A percentile compares a stretch with the other conserved stretches of the same genome.
These are phyloP conservation scores for Apocrypta bakeri DNA, from an alignment of 1,140 invertebrate species.

Conservation along the genomic window DNA sequence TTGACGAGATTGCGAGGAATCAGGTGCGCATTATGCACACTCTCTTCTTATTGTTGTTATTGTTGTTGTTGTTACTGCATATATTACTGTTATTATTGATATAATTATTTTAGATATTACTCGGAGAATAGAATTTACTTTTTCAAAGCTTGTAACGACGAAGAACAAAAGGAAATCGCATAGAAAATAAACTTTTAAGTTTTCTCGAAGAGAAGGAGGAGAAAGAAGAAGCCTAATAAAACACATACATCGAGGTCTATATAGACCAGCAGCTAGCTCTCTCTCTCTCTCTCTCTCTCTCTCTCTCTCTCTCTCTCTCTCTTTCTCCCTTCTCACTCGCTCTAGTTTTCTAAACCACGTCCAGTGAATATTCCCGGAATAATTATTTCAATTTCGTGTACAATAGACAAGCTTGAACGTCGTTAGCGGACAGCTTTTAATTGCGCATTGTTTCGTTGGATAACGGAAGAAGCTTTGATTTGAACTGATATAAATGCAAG, in stretches of 20 bases:
- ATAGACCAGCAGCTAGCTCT: neutral
- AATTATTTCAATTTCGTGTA: neutral
- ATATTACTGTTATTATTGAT: too few relatives aligned
- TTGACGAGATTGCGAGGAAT: too few relatives aligned
- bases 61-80: too few relatives aligned
- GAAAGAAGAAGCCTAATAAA: neutral
- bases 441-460: neutral
- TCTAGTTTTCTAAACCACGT: neutral
- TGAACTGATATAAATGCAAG: too few relatives aligned
- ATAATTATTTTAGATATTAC: too few relatives aligned
- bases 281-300: neutral
- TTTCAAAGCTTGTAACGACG: neutral
- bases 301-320: neutral
- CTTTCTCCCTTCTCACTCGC: too few relatives aligned
- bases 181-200: conserved; percentile 4
- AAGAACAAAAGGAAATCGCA: neutral
- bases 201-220: neutral
- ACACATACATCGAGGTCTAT: neutral
- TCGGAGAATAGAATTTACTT: too few relatives aligned
- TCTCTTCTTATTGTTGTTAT: too few relatives aligned
- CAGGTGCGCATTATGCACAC: too few relatives aligned
- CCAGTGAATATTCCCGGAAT: neutral
- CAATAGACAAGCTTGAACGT: too few relatives aligned
- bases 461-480: too few relatives aligned
- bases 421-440: too few relatives aligned